Conservation (phyloP, 2,888 invertebrate species). For the Scaptomyza tumidula region DNA sequence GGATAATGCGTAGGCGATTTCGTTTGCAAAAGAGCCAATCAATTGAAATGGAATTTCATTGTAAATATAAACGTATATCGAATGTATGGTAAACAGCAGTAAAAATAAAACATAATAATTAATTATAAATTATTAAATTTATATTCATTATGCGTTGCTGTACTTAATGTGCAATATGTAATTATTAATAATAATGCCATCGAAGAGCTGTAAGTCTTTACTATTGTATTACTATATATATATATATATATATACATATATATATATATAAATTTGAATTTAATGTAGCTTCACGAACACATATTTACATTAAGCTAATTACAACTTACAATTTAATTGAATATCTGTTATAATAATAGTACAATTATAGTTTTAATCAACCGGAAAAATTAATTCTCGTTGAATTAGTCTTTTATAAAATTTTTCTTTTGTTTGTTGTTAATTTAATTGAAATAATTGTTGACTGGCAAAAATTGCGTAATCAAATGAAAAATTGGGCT, state of each 20-base stretch:
- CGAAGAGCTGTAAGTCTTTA: slow-evolving; percentile 70
- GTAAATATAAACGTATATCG: slow-evolving; percentile 37
- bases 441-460: background rate
- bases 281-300: slow-evolving; percentile 7
- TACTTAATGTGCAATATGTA: slow-evolving; percentile 27
- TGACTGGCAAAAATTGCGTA: slow-evolving; percentile 13
- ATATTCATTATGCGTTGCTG: slow-evolving; percentile 13
- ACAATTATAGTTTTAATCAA: background rate
- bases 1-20: slow-evolving; percentile 17
- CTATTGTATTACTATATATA: slow-evolving; percentile 39
- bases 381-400: background rate
- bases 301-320: slow-evolving; percentile 3
- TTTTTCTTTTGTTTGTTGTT: background rate
- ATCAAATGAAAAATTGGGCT: slow-evolving; percentile 3
- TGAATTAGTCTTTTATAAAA: background rate
- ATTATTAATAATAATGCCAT: slow-evolving; percentile 32
- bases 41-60: slow-evolving; percentile 23
- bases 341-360: background rate
- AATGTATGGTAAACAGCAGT: slow-evolving; percentile 52
- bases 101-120: slow-evolving; percentile 7
- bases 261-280: slow-evolving; percentile 9
- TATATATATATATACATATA: background rate
- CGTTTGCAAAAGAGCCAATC: slow-evolving; percentile 26
- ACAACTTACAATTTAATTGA: slow-evolving; percentile 1
- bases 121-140: slow-evolving; percentile 8